These are phyloP conservation scores for Gobionotothen gibberifrons DNA, from an alignment of 2,797 vertebrate genomes.

Conservation along the genomic window DNA sequence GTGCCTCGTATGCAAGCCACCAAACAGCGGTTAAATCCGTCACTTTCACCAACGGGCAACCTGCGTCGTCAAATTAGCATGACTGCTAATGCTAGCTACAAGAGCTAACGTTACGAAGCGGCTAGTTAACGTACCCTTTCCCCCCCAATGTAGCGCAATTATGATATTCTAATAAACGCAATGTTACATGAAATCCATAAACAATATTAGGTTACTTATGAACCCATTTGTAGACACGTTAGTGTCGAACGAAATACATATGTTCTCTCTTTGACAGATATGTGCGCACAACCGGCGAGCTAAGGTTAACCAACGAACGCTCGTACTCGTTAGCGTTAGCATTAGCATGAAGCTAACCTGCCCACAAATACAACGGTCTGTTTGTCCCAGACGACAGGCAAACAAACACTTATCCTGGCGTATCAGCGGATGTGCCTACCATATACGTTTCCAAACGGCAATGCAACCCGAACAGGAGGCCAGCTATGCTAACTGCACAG, in stretches of 20 bases:
- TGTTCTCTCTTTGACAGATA: conserved; percentile 1
- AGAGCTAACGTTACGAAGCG: conserved; percentile 57
- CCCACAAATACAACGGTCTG: neutral
- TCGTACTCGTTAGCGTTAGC: conserved; percentile 50
- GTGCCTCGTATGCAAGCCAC: neutral
- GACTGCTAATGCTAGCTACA: conserved; percentile 51
- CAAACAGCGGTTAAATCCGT: neutral
- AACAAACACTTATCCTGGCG: rapidly evolving
- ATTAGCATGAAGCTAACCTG: conserved; percentile 57
- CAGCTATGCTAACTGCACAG: neutral
- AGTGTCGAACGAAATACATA: rapidly evolving
- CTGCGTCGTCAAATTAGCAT: conserved; percentile 77
- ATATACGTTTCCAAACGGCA: neutral
- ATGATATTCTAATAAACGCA: neutral
- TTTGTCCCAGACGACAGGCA: neutral
- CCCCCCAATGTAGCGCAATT: neutral
- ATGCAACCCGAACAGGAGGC: conserved; percentile 1
- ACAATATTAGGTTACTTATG: rapidly evolving
- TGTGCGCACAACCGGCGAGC: conserved; percentile 33
- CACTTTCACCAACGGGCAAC: conserved; percentile 22
- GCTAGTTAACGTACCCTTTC: conserved; percentile 23
- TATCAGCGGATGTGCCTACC: neutral
- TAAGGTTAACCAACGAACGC: conserved; percentile 48
- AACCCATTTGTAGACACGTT: rapidly evolving
- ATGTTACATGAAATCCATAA: rapidly evolving